These are phyloP conservation scores for Gopherus flavomarginatus DNA, from an alignment of 2,113 vertebrate species.

Conservation along the genomic window DNA sequence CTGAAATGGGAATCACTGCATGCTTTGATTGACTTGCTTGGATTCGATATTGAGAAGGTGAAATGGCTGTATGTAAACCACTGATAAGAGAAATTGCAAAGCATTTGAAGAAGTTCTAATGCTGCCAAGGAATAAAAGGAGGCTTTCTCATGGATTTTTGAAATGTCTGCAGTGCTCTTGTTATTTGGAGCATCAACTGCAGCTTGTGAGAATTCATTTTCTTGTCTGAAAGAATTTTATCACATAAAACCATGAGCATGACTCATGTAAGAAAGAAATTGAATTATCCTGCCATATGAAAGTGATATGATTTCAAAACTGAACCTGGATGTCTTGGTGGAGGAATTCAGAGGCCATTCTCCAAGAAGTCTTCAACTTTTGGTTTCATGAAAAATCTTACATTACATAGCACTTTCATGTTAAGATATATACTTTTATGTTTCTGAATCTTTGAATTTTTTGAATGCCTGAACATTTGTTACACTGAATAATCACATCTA, in stretches of 20 bases:
- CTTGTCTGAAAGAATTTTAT: neutral
- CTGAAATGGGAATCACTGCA: neutral
- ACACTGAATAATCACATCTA: too few species aligned
- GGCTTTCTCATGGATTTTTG: neutral
- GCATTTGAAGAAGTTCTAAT: neutral
- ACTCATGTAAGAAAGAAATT: neutral
- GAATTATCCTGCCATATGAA: neutral
- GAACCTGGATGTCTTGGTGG: neutral
- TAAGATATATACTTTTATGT: neutral
- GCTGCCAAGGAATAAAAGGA: neutral
- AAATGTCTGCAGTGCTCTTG: neutral
- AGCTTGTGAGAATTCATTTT: neutral
- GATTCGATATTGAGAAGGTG: too few species aligned
- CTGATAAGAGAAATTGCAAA: neutral
- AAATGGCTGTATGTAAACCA: neutral
- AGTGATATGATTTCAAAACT: neutral
- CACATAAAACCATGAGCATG: neutral
- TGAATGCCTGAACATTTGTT: too few species aligned
- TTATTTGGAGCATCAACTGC: neutral
- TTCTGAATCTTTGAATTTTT: neutral
- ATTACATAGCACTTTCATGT: neutral
- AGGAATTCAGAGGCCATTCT: neutral
- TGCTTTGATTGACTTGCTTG: neutral
- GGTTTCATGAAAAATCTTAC: neutral
- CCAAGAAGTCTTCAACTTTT: neutral